Evolutionary conservation across 2,797 vertebrate species (phyloP), one percentile per base, ranked within the genome.

Genomic region (Epinephelus coioides): DNA sequence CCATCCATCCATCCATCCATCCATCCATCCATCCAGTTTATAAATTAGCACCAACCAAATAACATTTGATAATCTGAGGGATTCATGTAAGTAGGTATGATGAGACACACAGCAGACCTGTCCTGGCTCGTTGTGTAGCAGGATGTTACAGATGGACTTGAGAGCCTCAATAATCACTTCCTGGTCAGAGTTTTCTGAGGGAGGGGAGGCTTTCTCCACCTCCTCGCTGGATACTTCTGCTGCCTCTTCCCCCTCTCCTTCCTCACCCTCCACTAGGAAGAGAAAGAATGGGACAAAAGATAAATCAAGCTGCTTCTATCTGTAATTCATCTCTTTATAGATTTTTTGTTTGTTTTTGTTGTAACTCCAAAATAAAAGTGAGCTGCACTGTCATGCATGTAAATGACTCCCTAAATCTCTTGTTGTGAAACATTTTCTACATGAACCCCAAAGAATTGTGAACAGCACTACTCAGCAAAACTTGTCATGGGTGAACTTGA

Each of bases 101-200:
- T 14, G 1, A 34, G 21, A 63, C 4, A 51, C 10, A 38, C 8
- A 23, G 38, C 47, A 44, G 4, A 56, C 95, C 96, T 97, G 97
- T 0, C 96, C 97, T 3, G 25, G 74, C 0, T 91, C 56, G 27
- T 95, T 98, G 95, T 97, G 98, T 60, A 98, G 95, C 78, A 98
- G 94, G 0, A 98, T 93, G 90, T 98, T 99, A 92, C 97, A 97
- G 71, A 98, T 93, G 74, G 97, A 97, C 87, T 98, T 98, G 13
- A 98, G 96, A 5, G 97, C 94, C 81, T 98, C 98, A 21, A 97
- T 94, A 4, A 97, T 96, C 0, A 96, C 95, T 1, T 97, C 97
- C 92, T 95, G 89, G 86, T 98, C 97, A 0, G 93, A 88, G 34
- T 95, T 90, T 76, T 96, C 95, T 7, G 88, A 87, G 0, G 89